These are phyloP conservation scores for Triops longicaudatus DNA, from an alignment of 1,140 invertebrate genomes.

Conservation along the genomic window DNA sequence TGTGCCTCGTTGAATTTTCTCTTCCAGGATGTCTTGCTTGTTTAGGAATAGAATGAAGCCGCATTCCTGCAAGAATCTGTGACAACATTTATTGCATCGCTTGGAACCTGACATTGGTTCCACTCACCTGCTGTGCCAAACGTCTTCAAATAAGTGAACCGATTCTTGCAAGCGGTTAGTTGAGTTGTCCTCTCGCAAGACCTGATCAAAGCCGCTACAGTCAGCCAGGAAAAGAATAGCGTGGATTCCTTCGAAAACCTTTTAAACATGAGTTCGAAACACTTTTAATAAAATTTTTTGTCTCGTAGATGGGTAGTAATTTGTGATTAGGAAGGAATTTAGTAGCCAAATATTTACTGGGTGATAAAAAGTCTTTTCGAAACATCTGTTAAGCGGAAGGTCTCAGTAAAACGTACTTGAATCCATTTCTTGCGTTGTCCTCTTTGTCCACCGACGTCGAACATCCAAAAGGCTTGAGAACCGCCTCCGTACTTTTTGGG, in stretches of 20 bases:
- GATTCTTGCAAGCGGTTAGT: constrained; percentile 64
- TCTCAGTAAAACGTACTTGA: constrained; percentile 43
- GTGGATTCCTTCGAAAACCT: constrained; percentile 71
- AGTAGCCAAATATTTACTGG: background rate
- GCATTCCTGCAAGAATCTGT: constrained; percentile 58
- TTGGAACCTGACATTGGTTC: background rate
- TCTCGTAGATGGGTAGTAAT: constrained; percentile 29
- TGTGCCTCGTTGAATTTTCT: constrained; percentile 57
- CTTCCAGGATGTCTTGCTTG: constrained; percentile 66
- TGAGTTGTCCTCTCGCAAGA: constrained; percentile 55
- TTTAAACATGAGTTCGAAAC: constrained; percentile 33
- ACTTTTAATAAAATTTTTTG: constrained; percentile 21
- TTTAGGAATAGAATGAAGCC: constrained; percentile 72
- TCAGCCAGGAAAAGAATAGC: constrained; percentile 70
- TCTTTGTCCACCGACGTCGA: constrained; percentile 69
- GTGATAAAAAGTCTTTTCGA: background rate
- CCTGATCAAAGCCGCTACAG: constrained; percentile 66
- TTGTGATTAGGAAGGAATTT: background rate
- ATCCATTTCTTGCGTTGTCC: constrained; percentile 78
- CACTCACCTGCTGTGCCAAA: constrained; percentile 62
- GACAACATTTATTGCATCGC: constrained; percentile 21
- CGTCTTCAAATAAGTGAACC: constrained; percentile 59
- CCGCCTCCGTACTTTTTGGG: constrained; percentile 57
- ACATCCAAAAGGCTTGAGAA: constrained; percentile 62
- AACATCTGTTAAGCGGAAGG: background rate